Evolutionary conservation across 2,888 invertebrate species (phyloP).

Genomic region (Polydesmus complanatus): DNA sequence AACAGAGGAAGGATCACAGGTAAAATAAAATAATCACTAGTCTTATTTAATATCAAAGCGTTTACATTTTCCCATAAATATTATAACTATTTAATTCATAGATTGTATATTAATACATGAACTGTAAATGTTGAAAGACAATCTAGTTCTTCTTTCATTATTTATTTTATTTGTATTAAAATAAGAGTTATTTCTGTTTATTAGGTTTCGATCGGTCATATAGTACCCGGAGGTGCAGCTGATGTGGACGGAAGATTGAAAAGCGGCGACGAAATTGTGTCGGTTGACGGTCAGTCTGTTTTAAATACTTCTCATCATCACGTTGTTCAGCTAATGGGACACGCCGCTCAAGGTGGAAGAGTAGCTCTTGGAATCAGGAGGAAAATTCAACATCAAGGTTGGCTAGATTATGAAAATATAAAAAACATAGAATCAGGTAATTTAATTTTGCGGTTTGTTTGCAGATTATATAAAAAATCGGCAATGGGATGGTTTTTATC

Average conservation of each 20-base stretch:
- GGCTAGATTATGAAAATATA: no score
- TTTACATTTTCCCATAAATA: background rate
- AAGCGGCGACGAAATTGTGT: constrained; percentile 85
- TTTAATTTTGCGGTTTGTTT: background rate
- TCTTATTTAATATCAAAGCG: background rate
- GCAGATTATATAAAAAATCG: background rate
- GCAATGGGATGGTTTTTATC: constrained; percentile 32
- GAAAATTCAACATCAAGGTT: constrained; percentile 31
- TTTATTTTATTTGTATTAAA: background rate
- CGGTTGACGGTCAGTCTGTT: constrained; percentile 75
- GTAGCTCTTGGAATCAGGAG: constrained; percentile 65
- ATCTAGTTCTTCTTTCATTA: background rate
- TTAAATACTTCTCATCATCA: constrained; percentile 79
- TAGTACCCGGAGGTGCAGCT: constrained; percentile 90
- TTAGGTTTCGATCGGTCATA: constrained; percentile 83
- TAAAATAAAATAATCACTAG: constrained; percentile 25
- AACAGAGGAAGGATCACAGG: constrained; percentile 91
- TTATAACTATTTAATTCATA: background rate
- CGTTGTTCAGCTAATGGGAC: constrained; percentile 83
- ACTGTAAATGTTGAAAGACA: background rate
- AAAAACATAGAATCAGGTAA: no score
- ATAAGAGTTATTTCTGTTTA: background rate
- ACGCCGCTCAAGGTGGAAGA: constrained; percentile 71
- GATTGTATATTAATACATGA: background rate
- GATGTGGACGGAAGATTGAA: constrained; percentile 77